Conservation (phyloP, 2,797 vertebrate genomes). For the Pipistrellus pipistrellus region DNA sequence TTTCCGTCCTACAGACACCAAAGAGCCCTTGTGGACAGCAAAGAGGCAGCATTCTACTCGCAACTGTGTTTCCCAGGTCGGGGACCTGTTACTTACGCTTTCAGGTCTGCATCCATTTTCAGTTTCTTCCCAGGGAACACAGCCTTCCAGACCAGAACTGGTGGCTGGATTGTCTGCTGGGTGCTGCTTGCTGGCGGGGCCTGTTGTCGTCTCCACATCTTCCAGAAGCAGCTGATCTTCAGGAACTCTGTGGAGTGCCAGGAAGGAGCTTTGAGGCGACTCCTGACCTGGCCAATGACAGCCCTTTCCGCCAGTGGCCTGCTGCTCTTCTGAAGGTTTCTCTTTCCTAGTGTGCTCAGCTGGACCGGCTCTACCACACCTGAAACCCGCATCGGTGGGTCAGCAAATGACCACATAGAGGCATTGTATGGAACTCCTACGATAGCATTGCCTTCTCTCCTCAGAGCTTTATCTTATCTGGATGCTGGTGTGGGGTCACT, state of each 20-base stretch:
- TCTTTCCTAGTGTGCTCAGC: conserved; percentile 14
- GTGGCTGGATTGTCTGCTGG: background rate
- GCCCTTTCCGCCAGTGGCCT: background rate
- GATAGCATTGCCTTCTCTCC: background rate
- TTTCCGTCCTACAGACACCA: background rate
- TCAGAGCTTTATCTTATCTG: background rate
- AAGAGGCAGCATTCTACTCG: background rate
- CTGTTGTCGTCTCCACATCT: background rate
- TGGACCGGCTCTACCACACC: background rate
- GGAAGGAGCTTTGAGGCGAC: conserved; percentile 54
- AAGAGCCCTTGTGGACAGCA: background rate
- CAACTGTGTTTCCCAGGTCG: background rate
- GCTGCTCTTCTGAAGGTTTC: conserved; percentile 36
- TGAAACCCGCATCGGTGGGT: background rate
- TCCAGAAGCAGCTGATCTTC: conserved; percentile 3
- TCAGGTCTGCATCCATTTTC: background rate
- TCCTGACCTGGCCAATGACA: conserved; percentile 1
- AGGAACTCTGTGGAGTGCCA: conserved; percentile 48
- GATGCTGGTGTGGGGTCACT: background rate
- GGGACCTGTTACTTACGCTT: conserved; percentile 66
- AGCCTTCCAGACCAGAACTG: conserved; percentile 22
- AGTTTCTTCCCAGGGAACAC: background rate
- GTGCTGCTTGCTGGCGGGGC: background rate
- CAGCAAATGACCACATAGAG: background rate
- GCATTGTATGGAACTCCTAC: background rate